A percentile compares a stretch with the other conserved stretches of the same genome.
Evolutionary conservation across 2,113 vertebrate species (phyloP).

Genomic region (Sus scrofa): T2T-Sscrofa CM000825.6:69488001-69488500

Average conservation of each 20-base stretch:
- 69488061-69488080: not conserved
- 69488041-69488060: not conserved
- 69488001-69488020: conserved; percentile 12
- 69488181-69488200: not conserved
- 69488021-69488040: not conserved
- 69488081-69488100: not conserved
- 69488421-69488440: not conserved
- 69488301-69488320: not conserved
- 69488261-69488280: not conserved
- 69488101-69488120: not conserved
- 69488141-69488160: not conserved
- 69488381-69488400: not conserved
- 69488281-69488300: not conserved
- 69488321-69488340: not conserved
- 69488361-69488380: not conserved
- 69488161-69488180: no score
- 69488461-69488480: not conserved
- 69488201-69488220: not conserved
- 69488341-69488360: not conserved
- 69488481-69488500: not conserved
- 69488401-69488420: not conserved
- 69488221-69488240: not conserved
- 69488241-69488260: not conserved
- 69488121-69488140: not conserved
- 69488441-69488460: not conserved